These are phyloP conservation scores for Clunio marinus DNA, from an alignment of 2,888 invertebrate genomes.

Conservation along the genomic window DNA sequence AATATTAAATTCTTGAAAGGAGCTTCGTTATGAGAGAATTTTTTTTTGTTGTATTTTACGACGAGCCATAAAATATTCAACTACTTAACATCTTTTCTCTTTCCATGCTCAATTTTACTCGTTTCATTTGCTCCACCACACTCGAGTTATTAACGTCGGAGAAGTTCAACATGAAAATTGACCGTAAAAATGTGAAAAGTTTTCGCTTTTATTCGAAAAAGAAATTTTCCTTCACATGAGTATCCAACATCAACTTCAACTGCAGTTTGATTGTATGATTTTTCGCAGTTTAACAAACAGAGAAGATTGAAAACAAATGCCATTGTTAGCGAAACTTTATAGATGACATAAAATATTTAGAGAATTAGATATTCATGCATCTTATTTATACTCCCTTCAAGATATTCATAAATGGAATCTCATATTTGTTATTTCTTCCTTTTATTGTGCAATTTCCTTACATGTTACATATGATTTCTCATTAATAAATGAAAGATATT, in stretches of 20 bases:
- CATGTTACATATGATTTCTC: neutral
- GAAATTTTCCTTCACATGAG: no score
- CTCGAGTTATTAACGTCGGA: neutral
- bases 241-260: no score
- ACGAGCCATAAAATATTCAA: neutral
- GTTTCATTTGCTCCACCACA: neutral
- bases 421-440: neutral
- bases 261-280: no score
- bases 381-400: neutral
- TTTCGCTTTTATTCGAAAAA: no score
- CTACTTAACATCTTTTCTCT: neutral
- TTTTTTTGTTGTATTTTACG: no score
- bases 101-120: neutral
- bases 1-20: conserved; percentile 9
- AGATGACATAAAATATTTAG: conserved; percentile 18
- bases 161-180: conserved; percentile 19
- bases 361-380: conserved; percentile 35
- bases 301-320: neutral
- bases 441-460: conserved; percentile 18
- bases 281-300: no score
- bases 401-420: conserved; percentile 1
- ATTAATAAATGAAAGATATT: no score
- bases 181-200: conserved; percentile 24
- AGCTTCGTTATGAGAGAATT: neutral
- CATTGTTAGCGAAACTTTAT: neutral